Evolutionary conservation across 2,113 vertebrate genomes (phyloP).

Genomic region (Siniperca chuatsi): DNA sequence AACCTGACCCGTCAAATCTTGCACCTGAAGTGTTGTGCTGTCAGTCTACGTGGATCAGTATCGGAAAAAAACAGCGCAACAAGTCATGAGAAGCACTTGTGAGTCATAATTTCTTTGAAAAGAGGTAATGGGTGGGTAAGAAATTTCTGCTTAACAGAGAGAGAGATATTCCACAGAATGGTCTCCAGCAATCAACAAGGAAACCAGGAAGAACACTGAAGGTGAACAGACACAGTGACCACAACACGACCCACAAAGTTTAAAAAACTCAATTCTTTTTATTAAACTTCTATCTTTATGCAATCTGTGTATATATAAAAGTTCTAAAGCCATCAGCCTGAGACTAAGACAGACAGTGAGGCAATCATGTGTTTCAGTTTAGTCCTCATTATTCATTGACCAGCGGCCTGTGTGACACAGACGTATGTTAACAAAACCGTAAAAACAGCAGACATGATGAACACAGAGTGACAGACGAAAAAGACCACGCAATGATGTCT

Average conservation of each 20-base stretch:
- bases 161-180: background rate
- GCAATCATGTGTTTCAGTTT: conserved; percentile 63
- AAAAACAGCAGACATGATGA: conserved; percentile 66
- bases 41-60: too few species aligned
- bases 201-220: background rate
- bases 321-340: conserved; percentile 83
- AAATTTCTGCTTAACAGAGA: background rate
- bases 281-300: conserved; percentile 86
- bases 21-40: background rate
- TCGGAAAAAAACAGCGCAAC: background rate
- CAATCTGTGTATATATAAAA: conserved; percentile 86
- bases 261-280: conserved; percentile 82
- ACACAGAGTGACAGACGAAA: conserved; percentile 48
- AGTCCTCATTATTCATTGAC: conserved; percentile 70
- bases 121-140: background rate
- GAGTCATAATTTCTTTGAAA: conserved; percentile 15
- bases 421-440: conserved; percentile 62
- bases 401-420: conserved; percentile 54
- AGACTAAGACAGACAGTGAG: conserved; percentile 79
- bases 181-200: background rate
- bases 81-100: background rate
- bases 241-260: conserved; percentile 34
- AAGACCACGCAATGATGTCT: conserved; percentile 30
- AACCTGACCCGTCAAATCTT: background rate
- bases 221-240: conserved; percentile 16